Evolutionary conservation across 2,888 invertebrate species (phyloP), one percentile per base, ranked within the genome.

Genomic region (Fragum sueziense): DNA sequence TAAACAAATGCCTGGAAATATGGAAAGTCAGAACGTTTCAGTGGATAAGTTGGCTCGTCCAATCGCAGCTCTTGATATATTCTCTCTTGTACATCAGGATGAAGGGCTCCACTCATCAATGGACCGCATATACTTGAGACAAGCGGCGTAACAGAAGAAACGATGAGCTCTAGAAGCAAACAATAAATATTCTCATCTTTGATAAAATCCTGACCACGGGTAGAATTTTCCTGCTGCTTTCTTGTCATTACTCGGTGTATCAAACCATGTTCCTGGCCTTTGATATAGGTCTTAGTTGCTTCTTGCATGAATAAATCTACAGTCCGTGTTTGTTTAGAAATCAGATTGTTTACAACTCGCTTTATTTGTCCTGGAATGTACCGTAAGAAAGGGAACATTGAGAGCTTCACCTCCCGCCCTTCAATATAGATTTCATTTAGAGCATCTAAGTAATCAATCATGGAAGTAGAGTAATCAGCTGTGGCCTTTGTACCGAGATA

Each of bases 251-350:
- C 22, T 62, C 62, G 17, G 62, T 62, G 62, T 1, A 62, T 2
- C 20, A 62, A 20, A 3, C 62, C 31, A 22, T 62, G 62, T 37
- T 62, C 62, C 1, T 33, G 14, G 17, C 37, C 62, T n/a, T 34
- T 22, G 33, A n/a, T n/a, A 14, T 62, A 34, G 0, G 62, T 62
- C 4, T 62, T 29, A 34, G 34, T 27, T 9, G 62, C 62, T 11
- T 62, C 62, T 34, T 34, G 11, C 62, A 62, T 34, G n/a, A 62
- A 62, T 37, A 33, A 34, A 34, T 62, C 62, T 34, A 62, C 62
- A 7, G 34, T 14, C 11, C 14, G 20, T 9, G 62, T 62, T 37
- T 62, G 62, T 34, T 34, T 62, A 4, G 27, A 33, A 7, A 22
- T 22, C 0, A 62, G 34, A 22, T 62, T n/a, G 37, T 62, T 62